These are phyloP conservation scores for Mongoloraphidia duomilia DNA, from an alignment of 2,888 invertebrate genomes.

Conservation along the genomic window DNA sequence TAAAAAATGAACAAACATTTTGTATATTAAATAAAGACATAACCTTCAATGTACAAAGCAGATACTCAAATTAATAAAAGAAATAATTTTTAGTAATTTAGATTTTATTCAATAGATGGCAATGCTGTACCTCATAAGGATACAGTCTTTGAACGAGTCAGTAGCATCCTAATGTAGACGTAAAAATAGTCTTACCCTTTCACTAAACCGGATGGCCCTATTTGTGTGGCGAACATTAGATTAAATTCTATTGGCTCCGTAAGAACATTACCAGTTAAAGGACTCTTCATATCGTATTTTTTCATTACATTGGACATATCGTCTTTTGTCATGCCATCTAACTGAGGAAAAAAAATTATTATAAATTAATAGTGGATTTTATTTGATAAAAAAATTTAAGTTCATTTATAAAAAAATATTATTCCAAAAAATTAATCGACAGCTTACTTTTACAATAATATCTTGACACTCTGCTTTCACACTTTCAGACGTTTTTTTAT, in stretches of 20 bases:
- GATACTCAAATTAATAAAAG: too few species aligned
- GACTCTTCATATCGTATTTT: slow-evolving; percentile 88
- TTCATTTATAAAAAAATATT: neutral
- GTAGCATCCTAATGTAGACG: too few species aligned
- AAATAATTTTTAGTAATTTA: too few species aligned
- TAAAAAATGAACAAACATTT: slow-evolving; percentile 18
- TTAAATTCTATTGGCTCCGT: slow-evolving; percentile 96
- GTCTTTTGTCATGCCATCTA: slow-evolving; percentile 83
- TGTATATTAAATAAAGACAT: too few species aligned
- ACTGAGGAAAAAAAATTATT: slow-evolving; percentile 22
- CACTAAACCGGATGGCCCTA: slow-evolving; percentile 89
- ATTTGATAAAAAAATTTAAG: neutral
- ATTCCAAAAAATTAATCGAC: neutral
- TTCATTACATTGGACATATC: slow-evolving; percentile 78
- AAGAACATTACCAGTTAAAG: slow-evolving; percentile 86
- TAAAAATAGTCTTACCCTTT: slow-evolving; percentile 49
- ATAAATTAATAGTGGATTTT: neutral
- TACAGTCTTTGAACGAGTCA: too few species aligned
- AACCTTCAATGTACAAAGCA: too few species aligned
- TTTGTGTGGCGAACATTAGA: slow-evolving; percentile 96
- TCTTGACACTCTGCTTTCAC: slow-evolving; percentile 60
- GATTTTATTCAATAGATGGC: too few species aligned
- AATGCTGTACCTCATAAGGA: too few species aligned
- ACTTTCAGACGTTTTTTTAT: slow-evolving; percentile 65
- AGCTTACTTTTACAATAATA: slow-evolving; percentile 51